phyloP scores from a whole-genome alignment of 2,113 vertebrate genomes.

The Plecotus auritus region DNA sequence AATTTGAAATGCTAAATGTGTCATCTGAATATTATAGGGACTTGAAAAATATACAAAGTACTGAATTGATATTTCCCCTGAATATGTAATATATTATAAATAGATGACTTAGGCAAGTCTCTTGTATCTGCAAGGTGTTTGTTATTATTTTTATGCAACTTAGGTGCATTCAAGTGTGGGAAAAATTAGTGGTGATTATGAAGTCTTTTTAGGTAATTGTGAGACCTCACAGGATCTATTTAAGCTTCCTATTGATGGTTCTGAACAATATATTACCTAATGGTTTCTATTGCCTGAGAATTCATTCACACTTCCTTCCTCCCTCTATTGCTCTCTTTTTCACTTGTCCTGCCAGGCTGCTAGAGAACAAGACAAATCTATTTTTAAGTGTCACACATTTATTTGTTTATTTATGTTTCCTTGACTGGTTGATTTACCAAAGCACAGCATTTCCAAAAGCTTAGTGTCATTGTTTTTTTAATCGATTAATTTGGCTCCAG shows the following conservation, averaged over 20 bases:
- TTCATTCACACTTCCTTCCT: neutral
- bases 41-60: neutral
- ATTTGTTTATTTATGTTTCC: slow-evolving; percentile 24
- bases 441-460: slow-evolving; percentile 4
- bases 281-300: neutral
- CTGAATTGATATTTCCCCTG: neutral
- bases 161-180: neutral
- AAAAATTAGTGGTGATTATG: neutral
- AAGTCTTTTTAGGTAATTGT: slow-evolving; percentile 10
- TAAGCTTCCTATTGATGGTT: neutral
- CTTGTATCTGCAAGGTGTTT: neutral
- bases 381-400: slow-evolving; percentile 23
- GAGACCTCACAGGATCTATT: neutral
- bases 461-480: neutral
- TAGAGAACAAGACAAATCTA: neutral
- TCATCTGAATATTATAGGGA: neutral
- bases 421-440: neutral
- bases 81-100: neutral
- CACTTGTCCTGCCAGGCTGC: neutral
- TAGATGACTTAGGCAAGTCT: neutral
- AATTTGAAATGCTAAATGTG: slow-evolving; percentile 13
- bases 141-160: slow-evolving; percentile 15
- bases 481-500: neutral
- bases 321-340: neutral
- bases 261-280: neutral